A percentile compares a stretch with the other conserved stretches of the same genome.
phyloP scores from a whole-genome alignment of 2,113 vertebrate species.

The Gymnobelideus leadbeateri region DNA sequence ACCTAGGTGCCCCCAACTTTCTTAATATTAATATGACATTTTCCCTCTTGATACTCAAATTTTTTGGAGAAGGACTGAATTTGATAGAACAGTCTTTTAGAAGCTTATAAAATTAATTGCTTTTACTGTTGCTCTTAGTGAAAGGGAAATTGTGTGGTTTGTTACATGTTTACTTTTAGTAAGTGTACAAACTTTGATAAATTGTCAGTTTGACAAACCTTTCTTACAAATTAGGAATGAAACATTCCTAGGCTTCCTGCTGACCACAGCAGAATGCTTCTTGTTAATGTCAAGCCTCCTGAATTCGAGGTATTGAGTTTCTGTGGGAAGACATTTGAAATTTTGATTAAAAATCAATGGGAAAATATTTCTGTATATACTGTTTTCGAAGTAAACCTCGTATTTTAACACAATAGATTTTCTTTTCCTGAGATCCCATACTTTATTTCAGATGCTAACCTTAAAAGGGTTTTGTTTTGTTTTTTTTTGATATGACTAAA shows the following conservation, averaged over 20 bases:
- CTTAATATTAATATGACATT: background rate
- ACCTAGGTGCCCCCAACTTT: no score
- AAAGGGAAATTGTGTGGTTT: conserved; percentile 21
- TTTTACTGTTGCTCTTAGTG: conserved; percentile 3
- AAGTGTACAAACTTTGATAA: background rate
- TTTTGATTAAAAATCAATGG: conserved; percentile 25
- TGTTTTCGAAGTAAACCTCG: background rate
- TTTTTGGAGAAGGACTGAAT: background rate
- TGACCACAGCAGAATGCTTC: conserved; percentile 4
- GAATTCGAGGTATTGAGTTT: conserved; percentile 9
- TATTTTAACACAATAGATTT: no score
- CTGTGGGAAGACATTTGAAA: conserved; percentile 11
- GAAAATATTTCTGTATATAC: conserved; percentile 28
- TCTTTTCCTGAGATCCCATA: no score
- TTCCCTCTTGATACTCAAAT: background rate
- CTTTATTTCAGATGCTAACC: no score
- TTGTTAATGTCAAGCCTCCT: conserved; percentile 15
- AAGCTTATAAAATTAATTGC: background rate
- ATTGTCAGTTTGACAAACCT: background rate
- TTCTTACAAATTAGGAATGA: conserved; percentile 19
- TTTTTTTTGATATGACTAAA: no score
- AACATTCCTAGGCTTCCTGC: background rate
- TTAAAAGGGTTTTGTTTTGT: no score
- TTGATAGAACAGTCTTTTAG: conserved; percentile 16
- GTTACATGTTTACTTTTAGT: conserved; percentile 22